Evolutionary conservation across 2,113 vertebrate species (phyloP), one percentile per base, ranked within the genome.

Genomic region (Hyla sarda): DNA sequence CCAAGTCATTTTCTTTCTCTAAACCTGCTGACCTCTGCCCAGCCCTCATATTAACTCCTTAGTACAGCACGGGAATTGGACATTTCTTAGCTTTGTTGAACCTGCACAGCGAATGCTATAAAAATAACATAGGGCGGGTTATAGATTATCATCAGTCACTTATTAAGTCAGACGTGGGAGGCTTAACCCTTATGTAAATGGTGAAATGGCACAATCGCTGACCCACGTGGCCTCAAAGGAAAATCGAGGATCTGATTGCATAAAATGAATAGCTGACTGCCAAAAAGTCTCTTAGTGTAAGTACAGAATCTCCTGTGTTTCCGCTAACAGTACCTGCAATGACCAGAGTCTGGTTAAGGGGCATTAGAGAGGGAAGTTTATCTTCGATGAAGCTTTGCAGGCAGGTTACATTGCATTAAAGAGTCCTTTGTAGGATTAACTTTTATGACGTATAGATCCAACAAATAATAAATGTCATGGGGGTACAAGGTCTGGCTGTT

Each of bases 41-140:
- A n/a, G 60, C 9, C 74, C 84, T 37, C 30, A n/a, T 1, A 8
- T 85, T 79, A 85, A 85, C 84, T 32, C 48, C 9, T 79, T 69
- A 56, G 45, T 19, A 25, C 77, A n/a, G 2, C 23, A n/a, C 8
- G 1, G 37, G 30, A 21, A 19, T 32, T 28, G 14, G n/a, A 62
- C 21, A 58, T 58, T 28, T 65, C 62, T 32, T 32, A 30, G 30
- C 16, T n/a, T n/a, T n/a, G n/a, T n/a, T n/a, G n/a, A 1, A 28
- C 23, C 58, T 21, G 21, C 12, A 13, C 5, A n/a, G 56, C n/a
- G 58, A 25, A 21, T 28, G 1, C 60, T 14, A 30, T 16, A 12
- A 32, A 67, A 32, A 17, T 6, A 54, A 54, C 17, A n/a, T 16
- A 19, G 32, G 32, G 17, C 65, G 7, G 65, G 65, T 69, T 34